A percentile compares a stretch with the other conserved stretches of the same genome.
phyloP scores from a whole-genome alignment of 1,140 invertebrate genomes.

The Atta texana region DNA sequence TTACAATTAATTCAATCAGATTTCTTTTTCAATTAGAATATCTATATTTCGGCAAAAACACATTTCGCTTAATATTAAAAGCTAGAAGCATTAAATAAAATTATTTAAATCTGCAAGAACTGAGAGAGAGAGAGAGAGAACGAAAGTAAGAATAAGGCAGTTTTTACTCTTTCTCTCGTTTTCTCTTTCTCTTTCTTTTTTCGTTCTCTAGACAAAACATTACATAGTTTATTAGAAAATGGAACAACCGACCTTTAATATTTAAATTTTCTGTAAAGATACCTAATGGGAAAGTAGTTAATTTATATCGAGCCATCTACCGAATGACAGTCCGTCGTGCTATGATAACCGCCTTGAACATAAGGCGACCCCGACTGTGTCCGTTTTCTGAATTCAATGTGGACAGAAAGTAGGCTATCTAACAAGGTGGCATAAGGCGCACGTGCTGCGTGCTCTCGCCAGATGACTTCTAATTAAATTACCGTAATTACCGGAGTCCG shows the following conservation, averaged over 20 bases:
- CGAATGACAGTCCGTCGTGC: constrained; percentile 40
- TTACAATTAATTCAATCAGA: too few species aligned
- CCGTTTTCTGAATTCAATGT: constrained; percentile 51
- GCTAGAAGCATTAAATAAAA: neutral
- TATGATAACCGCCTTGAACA: constrained; percentile 75
- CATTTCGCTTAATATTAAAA: neutral
- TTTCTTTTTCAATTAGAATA: too few species aligned
- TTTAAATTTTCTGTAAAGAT: neutral
- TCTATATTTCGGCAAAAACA: neutral
- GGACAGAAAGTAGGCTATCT: constrained; percentile 67
- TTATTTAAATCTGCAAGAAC: neutral
- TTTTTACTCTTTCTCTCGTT: too few species aligned
- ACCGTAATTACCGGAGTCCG: constrained; percentile 68
- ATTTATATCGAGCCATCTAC: constrained; percentile 38
- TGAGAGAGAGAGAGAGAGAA: neutral
- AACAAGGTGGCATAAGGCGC: constrained; percentile 73
- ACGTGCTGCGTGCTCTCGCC: constrained; percentile 76
- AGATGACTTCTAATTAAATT: constrained; percentile 79
- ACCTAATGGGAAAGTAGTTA: neutral
- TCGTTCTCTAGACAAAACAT: too few species aligned
- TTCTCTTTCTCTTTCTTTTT: too few species aligned
- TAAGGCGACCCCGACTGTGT: constrained; percentile 71
- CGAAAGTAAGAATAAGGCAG: too few species aligned
- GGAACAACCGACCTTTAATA: neutral
- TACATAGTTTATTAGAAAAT: too few species aligned